Evolutionary conservation across 92 coral and sea anemone genomes (phyloP).

Genomic region (Porites lobata): DNA sequence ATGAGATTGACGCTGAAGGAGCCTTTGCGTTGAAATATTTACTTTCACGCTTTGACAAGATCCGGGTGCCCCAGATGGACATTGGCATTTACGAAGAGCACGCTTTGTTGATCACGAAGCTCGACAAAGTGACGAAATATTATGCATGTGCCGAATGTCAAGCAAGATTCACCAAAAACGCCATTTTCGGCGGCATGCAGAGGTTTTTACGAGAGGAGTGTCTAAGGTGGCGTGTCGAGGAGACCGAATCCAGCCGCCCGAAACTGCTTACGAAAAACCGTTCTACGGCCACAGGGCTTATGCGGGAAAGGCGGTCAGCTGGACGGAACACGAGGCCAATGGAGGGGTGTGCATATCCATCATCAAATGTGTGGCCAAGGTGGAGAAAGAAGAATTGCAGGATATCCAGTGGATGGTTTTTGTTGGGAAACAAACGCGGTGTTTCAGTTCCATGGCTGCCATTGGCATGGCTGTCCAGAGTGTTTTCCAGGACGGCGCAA

Average conservation of each 20-base stretch:
- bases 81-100: background rate
- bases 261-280: background rate
- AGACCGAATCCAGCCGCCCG: background rate
- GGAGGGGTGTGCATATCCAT: background rate
- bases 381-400: conserved; percentile 1
- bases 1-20: no score
- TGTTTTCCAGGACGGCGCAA: background rate
- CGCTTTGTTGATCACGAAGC: background rate
- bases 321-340: background rate
- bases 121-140: conserved; percentile 10
- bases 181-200: background rate
- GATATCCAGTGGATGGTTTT: background rate
- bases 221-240: conserved; percentile 13
- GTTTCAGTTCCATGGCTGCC: conserved; percentile 38
- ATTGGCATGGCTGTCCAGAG: conserved; percentile 46
- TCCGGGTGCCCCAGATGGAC: background rate
- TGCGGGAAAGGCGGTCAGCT: background rate
- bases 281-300: background rate
- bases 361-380: conserved; percentile 43
- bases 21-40: no score
- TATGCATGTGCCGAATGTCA: background rate
- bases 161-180: background rate
- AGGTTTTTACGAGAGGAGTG: conserved; percentile 4
- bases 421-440: background rate
- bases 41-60: no score